phyloP scores from a whole-genome alignment of 2,113 vertebrate genomes.

The Ictidomys tridecemlineatus region DNA sequence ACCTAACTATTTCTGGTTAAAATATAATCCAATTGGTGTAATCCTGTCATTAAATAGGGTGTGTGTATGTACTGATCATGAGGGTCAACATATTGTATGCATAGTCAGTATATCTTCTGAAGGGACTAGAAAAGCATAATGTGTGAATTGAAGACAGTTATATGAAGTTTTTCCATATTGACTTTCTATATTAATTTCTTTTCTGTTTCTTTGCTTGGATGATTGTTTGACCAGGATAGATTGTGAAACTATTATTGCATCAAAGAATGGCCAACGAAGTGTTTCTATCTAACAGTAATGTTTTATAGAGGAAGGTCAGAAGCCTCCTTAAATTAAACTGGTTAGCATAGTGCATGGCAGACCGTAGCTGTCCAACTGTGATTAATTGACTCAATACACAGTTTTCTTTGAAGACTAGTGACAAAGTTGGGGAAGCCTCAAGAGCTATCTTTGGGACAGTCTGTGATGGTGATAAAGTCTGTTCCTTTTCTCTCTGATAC shows the following conservation, averaged over 20 bases:
- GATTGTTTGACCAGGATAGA: not conserved
- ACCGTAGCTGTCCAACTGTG: not conserved
- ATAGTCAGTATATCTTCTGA: not conserved
- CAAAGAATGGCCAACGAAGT: not conserved
- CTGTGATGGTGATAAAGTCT: not conserved
- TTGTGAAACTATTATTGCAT: not conserved
- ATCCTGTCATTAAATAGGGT: not conserved
- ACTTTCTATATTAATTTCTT: too few species aligned
- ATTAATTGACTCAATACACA: not conserved
- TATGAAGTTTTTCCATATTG: not conserved
- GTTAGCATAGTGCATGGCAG: not conserved
- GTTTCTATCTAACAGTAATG: not conserved
- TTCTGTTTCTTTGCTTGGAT: not conserved
- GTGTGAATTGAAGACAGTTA: not conserved
- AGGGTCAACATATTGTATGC: not conserved
- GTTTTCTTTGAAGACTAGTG: not conserved
- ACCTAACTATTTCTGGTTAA: conserved; percentile 22
- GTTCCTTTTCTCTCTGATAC: not conserved
- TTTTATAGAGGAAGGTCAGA: not conserved
- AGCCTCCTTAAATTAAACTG: not conserved
- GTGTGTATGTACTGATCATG: not conserved
- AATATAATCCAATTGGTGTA: not conserved
- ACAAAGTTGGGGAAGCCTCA: not conserved
- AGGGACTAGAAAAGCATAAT: not conserved
- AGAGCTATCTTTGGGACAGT: not conserved